Conservation (phyloP, 2,113 vertebrate genomes). For the Albula glossodonta region DNA sequence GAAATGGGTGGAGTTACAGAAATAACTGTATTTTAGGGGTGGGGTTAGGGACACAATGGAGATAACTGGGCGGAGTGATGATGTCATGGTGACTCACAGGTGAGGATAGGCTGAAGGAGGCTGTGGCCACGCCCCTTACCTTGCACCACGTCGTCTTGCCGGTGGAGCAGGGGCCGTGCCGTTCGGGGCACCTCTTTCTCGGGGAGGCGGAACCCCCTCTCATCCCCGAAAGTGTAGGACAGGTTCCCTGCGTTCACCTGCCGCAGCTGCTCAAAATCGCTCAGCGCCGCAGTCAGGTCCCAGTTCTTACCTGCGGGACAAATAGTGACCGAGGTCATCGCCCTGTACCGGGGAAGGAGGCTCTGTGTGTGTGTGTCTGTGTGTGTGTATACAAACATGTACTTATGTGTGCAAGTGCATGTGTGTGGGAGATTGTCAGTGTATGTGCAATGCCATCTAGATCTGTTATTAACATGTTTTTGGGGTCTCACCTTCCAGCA, state of each 20-base stretch:
- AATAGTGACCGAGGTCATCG: not conserved
- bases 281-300: slow-evolving; percentile 90
- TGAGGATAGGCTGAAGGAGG: not conserved
- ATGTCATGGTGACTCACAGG: not conserved
- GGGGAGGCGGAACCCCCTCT: slow-evolving; percentile 54
- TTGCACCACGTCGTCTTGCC: slow-evolving; percentile 91
- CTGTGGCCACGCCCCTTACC: slow-evolving; percentile 61
- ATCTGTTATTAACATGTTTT: no score
- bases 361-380: no score
- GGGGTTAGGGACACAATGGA: not conserved
- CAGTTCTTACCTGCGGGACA: slow-evolving; percentile 89
- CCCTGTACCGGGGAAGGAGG: not conserved
- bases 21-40: not conserved
- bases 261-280: slow-evolving; percentile 90
- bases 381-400: no score
- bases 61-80: not conserved
- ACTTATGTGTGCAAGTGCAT: no score
- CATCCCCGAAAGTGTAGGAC: slow-evolving; percentile 74
- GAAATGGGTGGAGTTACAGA: not conserved
- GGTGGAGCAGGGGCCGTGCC: slow-evolving; percentile 77
- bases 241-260: slow-evolving; percentile 86
- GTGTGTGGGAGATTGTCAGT: no score
- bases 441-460: no score
- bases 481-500: slow-evolving; percentile 82
- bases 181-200: slow-evolving; percentile 75